Evolutionary conservation across 2,888 invertebrate species (phyloP).

Genomic region (Erebia aethiops): DNA sequence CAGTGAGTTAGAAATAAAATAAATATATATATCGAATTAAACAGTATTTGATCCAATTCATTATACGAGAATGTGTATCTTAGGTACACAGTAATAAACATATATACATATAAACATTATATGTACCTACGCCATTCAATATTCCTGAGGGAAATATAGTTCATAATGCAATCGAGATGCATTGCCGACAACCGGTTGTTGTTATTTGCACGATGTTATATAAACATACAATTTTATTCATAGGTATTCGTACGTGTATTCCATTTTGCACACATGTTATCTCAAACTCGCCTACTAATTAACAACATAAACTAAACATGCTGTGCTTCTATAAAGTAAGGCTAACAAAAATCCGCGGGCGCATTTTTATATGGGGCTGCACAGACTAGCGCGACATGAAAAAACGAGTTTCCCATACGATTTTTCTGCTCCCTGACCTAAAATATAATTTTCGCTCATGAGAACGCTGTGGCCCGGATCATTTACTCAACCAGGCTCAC

Average conservation of each 20-base stretch:
- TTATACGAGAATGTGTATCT: neutral
- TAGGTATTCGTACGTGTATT: neutral
- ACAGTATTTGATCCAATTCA: neutral
- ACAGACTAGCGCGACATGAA: too few relatives aligned
- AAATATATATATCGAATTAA: neutral
- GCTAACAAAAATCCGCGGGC: too few relatives aligned
- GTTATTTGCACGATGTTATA: constrained; percentile 1
- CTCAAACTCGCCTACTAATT: too few relatives aligned
- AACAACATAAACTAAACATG: too few relatives aligned
- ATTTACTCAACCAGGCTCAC: neutral
- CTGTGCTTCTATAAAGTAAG: too few relatives aligned
- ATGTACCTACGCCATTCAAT: neutral
- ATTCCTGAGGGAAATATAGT: constrained; percentile 13
- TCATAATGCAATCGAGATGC: constrained; percentile 11
- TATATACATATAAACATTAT: neutral
- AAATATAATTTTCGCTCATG: too few relatives aligned
- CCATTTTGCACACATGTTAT: neutral
- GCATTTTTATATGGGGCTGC: too few relatives aligned
- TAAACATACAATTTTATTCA: neutral
- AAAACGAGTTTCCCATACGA: too few relatives aligned
- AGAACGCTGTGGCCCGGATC: too few relatives aligned
- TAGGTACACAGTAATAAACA: neutral
- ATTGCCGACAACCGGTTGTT: constrained; percentile 1
- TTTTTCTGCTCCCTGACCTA: too few relatives aligned
- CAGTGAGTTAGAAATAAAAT: neutral